phyloP scores from a whole-genome alignment of 2,113 vertebrate species.

The Colistium nudipinnis region DNA sequence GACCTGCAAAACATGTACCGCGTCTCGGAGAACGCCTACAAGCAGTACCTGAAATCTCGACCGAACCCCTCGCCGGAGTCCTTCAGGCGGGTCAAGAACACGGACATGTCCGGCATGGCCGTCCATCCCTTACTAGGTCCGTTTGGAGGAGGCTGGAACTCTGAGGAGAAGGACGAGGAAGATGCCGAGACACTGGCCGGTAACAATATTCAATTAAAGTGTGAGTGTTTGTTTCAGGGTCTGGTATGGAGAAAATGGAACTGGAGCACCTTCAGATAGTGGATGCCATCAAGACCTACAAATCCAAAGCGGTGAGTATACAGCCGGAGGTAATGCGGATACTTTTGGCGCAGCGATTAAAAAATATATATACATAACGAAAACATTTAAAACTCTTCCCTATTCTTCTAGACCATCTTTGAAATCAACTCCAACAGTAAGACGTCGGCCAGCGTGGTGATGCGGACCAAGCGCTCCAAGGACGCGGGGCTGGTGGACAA shows the following conservation, averaged over 20 bases:
- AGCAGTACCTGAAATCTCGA: slow-evolving; percentile 92
- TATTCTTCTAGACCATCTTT: slow-evolving; percentile 89
- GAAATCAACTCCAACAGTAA: slow-evolving; percentile 93
- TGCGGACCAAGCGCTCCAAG: slow-evolving; percentile 88
- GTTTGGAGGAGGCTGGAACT: slow-evolving; percentile 42
- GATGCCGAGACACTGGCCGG: neutral
- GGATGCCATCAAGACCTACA: slow-evolving; percentile 90
- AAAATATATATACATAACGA: too few species aligned
- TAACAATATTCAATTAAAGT: neutral
- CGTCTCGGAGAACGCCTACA: slow-evolving; percentile 88
- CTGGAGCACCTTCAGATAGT: slow-evolving; percentile 89
- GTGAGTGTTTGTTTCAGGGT: slow-evolving; percentile 80
- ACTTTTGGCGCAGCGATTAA: rapidly evolving
- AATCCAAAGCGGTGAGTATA: slow-evolving; percentile 87
- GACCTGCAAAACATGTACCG: slow-evolving; percentile 86
- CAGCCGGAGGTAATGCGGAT: neutral
- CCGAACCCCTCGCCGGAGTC: slow-evolving; percentile 89
- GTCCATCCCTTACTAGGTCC: slow-evolving; percentile 92
- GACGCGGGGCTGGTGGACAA: slow-evolving; percentile 83
- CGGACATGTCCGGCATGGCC: slow-evolving; percentile 83
- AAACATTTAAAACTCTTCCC: neutral
- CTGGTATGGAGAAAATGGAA: slow-evolving; percentile 84
- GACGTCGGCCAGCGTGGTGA: slow-evolving; percentile 85
- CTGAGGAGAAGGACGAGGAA: neutral
- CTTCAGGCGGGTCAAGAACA: slow-evolving; percentile 89